Evolutionary conservation across 2,113 vertebrate genomes (phyloP).

Genomic region (Nycticebus coucang): DNA sequence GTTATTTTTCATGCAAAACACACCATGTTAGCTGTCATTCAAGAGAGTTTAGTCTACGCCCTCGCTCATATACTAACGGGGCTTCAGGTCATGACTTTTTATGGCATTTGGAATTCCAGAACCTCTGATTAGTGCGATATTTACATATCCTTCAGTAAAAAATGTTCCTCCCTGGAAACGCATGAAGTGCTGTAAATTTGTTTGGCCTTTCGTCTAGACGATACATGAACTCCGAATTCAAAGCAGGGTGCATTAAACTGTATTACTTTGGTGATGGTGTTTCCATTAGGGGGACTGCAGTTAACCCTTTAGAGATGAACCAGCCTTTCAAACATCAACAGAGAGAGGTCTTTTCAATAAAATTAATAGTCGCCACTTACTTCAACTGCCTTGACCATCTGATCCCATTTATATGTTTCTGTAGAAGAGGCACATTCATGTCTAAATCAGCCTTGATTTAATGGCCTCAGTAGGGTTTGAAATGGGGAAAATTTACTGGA

Average conservation of each 20-base stretch:
- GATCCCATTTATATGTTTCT: conserved; percentile 70
- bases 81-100: conserved; percentile 94
- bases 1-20: conserved; percentile 94
- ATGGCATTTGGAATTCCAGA: conserved; percentile 95
- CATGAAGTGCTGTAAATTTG: conserved; percentile 93
- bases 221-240: conserved; percentile 85
- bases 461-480: conserved; percentile 69
- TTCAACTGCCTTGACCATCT: conserved; percentile 52
- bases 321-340: conserved; percentile 69
- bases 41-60: conserved; percentile 83
- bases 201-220: conserved; percentile 95
- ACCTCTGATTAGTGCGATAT: conserved; percentile 96
- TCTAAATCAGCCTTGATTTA: conserved; percentile 68
- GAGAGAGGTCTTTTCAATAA: conserved; percentile 58
- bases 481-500: conserved; percentile 77
- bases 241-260: conserved; percentile 82
- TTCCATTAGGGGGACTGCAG: conserved; percentile 78
- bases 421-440: conserved; percentile 68
- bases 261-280: conserved; percentile 78
- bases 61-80: conserved; percentile 92
- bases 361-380: conserved; percentile 78
- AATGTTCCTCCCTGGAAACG: conserved; percentile 89
- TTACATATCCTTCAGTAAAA: conserved; percentile 94
- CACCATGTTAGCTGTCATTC: conserved; percentile 96
- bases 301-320: conserved; percentile 83